These are phyloP conservation scores for Spodoptera exigua DNA, from an alignment of 2,888 invertebrate genomes.

Conservation along the genomic window DNA sequence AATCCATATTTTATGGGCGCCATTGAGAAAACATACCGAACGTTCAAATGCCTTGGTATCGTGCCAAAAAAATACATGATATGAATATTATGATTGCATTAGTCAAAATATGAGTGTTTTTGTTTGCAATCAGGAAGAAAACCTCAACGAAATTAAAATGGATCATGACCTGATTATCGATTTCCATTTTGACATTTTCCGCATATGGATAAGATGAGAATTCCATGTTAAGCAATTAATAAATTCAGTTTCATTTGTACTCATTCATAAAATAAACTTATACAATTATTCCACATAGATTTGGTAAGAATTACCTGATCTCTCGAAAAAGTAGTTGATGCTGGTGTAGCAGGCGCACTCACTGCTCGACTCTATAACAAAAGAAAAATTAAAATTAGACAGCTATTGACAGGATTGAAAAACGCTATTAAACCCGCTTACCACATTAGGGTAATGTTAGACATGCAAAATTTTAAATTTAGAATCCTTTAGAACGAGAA, in stretches of 20 bases:
- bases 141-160: not conserved
- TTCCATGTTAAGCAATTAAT: no score
- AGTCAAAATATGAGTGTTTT: slow-evolving; percentile 35
- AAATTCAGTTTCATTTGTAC: no score
- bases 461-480: no score
- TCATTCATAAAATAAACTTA: no score
- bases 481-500: no score
- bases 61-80: slow-evolving; percentile 33
- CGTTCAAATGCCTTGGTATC: slow-evolving; percentile 28
- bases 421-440: no score
- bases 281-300: no score
- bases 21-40: slow-evolving; percentile 27
- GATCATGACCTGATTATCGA: no score
- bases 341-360: slow-evolving; percentile 85
- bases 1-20: slow-evolving; percentile 17
- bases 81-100: slow-evolving; percentile 34
- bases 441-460: no score
- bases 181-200: no score
- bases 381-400: slow-evolving; percentile 38
- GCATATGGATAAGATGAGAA: no score
- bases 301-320: slow-evolving; percentile 71
- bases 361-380: slow-evolving; percentile 86
- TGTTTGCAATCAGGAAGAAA: slow-evolving; percentile 13
- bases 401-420: no score
- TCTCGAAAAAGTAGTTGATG: slow-evolving; percentile 73